A percentile compares a stretch with the other conserved stretches of the same genome.
Conservation (phyloP, 2,113 vertebrate genomes). For the Terrapene triunguis region DNA sequence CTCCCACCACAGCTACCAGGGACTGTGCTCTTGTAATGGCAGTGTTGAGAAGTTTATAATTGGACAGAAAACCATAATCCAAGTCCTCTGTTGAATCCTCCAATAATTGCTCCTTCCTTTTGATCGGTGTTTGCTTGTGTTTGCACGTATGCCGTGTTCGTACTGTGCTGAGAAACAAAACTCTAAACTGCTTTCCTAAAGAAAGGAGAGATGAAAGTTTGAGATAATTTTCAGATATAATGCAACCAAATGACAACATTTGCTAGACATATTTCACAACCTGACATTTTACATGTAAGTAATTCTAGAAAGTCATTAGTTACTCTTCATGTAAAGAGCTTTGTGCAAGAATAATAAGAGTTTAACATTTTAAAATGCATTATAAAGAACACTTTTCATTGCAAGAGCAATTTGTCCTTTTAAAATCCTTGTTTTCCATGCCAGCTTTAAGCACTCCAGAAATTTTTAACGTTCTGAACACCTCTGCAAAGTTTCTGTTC, state of each 20-base stretch:
- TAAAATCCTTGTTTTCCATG: slow-evolving; percentile 33
- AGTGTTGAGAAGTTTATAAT: slow-evolving; percentile 99
- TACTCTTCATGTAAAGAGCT: slow-evolving; percentile 37
- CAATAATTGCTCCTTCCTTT: slow-evolving; percentile 96
- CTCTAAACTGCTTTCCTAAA: slow-evolving; percentile 96
- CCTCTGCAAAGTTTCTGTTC: not conserved
- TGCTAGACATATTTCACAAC: slow-evolving; percentile 33
- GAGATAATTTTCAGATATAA: slow-evolving; percentile 22
- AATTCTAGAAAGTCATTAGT: slow-evolving; percentile 5
- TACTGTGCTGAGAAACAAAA: slow-evolving; percentile 98
- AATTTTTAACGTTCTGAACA: slow-evolving; percentile 6
- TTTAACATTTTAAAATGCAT: slow-evolving; percentile 49
- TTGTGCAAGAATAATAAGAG: slow-evolving; percentile 68
- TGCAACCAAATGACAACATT: not conserved
- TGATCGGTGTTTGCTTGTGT: slow-evolving; percentile 98
- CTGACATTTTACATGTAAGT: slow-evolving; percentile 2
- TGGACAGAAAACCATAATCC: slow-evolving; percentile 98
- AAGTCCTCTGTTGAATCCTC: slow-evolving; percentile 98
- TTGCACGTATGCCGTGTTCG: slow-evolving; percentile 98
- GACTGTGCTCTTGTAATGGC: slow-evolving; percentile 98
- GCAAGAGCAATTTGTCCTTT: slow-evolving; percentile 41
- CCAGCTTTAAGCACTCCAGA: slow-evolving; percentile 15
- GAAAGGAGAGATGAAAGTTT: slow-evolving; percentile 32
- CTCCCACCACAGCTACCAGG: slow-evolving; percentile 97
- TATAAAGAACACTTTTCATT: slow-evolving; percentile 61